phyloP scores from a whole-genome alignment of 1,140 invertebrate species.

The Holotrichia oblita region DNA sequence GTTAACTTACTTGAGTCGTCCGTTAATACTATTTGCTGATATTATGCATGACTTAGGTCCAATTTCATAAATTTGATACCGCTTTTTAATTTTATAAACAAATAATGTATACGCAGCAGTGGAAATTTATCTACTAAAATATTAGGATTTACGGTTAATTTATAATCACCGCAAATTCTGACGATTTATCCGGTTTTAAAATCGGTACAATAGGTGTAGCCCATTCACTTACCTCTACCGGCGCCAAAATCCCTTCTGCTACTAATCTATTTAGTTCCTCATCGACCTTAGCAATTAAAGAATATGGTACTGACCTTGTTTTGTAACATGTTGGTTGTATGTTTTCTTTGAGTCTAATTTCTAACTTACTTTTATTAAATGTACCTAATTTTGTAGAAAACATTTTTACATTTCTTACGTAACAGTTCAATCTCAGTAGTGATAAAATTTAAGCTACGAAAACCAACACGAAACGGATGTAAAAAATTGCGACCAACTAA shows the following conservation, averaged over 20 bases:
- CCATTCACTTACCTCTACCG: not conserved
- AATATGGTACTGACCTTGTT: not conserved
- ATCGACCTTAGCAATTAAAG: not conserved
- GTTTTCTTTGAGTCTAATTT: not conserved
- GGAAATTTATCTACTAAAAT: too few species aligned
- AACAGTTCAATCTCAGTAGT: not conserved
- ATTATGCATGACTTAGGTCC: not conserved
- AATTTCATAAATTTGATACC: too few species aligned
- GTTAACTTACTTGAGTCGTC: conserved; percentile 56
- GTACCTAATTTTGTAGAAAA: not conserved
- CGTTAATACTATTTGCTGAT: conserved; percentile 60
- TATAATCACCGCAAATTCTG: not conserved
- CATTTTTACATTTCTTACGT: not conserved
- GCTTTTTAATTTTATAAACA: conserved; percentile 37
- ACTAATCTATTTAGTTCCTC: conserved; percentile 14
- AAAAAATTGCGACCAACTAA: too few species aligned
- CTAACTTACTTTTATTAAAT: not conserved
- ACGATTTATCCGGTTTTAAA: not conserved
- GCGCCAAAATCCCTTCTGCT: not conserved
- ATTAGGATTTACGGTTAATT: not conserved
- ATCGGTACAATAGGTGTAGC: not conserved
- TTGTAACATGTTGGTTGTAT: not conserved
- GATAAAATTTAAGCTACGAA: too few species aligned
- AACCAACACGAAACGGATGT: too few species aligned
- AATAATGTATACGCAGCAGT: not conserved